phyloP scores from a whole-genome alignment of 2,888 invertebrate genomes.

The Furcula furcula region DNA sequence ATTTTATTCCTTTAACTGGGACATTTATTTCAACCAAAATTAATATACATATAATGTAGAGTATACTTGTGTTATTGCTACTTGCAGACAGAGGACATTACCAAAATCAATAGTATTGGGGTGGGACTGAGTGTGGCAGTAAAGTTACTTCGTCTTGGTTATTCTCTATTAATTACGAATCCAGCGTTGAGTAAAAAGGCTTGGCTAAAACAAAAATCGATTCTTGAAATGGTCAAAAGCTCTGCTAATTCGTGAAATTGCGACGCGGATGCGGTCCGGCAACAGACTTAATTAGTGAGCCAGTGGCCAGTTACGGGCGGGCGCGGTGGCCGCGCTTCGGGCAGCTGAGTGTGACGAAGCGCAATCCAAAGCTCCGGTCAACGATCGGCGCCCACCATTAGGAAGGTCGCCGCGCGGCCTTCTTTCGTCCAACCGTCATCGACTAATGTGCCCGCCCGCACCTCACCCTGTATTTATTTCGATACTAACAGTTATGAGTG shows the following conservation, averaged over 20 bases:
- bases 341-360: slow-evolving; percentile 49
- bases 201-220: neutral
- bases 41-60: too few species aligned
- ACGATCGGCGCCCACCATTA: slow-evolving; percentile 67
- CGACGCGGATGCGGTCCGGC: slow-evolving; percentile 42
- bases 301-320: slow-evolving; percentile 32
- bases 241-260: slow-evolving; percentile 31
- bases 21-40: too few species aligned
- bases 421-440: slow-evolving; percentile 67
- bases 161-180: too few species aligned
- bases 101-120: too few species aligned
- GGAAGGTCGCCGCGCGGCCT: slow-evolving; percentile 79
- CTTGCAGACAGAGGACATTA: too few species aligned
- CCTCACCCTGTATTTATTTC: slow-evolving; percentile 72
- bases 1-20: too few species aligned
- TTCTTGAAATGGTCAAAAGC: neutral
- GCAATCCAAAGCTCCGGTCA: slow-evolving; percentile 54
- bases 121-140: too few species aligned
- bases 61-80: too few species aligned
- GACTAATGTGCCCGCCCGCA: slow-evolving; percentile 51
- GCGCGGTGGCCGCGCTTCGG: slow-evolving; percentile 29
- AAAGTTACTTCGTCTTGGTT: too few species aligned
- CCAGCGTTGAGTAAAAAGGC: too few species aligned
- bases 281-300: slow-evolving; percentile 31
- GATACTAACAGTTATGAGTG: slow-evolving; percentile 72